Conservation (phyloP, 2,888 invertebrate genomes). For the Brenthis daphne region DNA sequence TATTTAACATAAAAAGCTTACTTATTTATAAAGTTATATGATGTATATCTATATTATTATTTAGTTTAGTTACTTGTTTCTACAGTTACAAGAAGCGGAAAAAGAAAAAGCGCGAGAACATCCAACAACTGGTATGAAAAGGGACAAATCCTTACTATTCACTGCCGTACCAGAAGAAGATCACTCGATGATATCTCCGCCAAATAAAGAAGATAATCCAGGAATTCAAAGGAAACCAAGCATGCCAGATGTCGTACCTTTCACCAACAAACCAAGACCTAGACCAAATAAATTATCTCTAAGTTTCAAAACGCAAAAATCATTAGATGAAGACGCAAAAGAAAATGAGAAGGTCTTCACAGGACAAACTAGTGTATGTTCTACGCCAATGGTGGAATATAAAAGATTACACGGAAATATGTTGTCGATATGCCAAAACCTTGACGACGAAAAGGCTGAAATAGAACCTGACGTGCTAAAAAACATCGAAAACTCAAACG, state of each 20-base stretch:
- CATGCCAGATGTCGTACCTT: conserved; percentile 79
- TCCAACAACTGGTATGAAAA: conserved; percentile 84
- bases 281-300: conserved; percentile 82
- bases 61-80: neutral
- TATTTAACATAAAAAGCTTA: conserved; percentile 15
- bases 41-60: too few relatives aligned
- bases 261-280: conserved; percentile 74
- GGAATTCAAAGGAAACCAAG: conserved; percentile 55
- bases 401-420: conserved; percentile 88
- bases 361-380: conserved; percentile 88
- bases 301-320: conserved; percentile 81
- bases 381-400: conserved; percentile 90
- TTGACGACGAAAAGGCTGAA: conserved; percentile 76
- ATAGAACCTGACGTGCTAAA: conserved; percentile 66
- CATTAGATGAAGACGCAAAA: conserved; percentile 80
- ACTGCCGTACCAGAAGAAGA: conserved; percentile 92
- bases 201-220: conserved; percentile 56
- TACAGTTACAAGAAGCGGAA: conserved; percentile 73
- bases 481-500: conserved; percentile 58
- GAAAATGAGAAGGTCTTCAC: conserved; percentile 82
- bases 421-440: conserved; percentile 87
- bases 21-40: too few relatives aligned
- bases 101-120: conserved; percentile 77
- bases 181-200: conserved; percentile 76
- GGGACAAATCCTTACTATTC: conserved; percentile 90